Conservation (phyloP, 2,797 vertebrate genomes). For the Manis crassicaudata region DNA sequence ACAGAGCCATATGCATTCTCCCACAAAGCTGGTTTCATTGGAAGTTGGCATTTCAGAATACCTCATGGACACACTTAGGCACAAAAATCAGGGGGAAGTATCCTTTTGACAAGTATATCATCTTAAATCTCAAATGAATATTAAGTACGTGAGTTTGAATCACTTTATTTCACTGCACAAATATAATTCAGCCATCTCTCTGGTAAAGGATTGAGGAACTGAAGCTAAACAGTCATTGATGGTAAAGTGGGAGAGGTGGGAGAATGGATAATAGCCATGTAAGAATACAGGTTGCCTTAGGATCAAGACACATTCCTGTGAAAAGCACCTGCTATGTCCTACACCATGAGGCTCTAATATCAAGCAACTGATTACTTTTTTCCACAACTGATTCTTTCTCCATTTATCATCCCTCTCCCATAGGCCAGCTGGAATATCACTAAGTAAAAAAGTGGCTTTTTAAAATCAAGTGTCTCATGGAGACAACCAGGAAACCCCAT, state of each 20-base stretch:
- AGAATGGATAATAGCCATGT: neutral
- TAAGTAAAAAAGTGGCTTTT: neutral
- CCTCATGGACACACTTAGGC: neutral
- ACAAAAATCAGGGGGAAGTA: neutral
- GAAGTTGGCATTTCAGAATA: neutral
- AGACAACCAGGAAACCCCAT: neutral
- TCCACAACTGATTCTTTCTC: neutral
- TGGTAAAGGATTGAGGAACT: neutral
- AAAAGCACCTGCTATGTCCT: neutral
- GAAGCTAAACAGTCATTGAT: neutral
- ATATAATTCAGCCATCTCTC: neutral
- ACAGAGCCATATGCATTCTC: neutral
- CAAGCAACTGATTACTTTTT: neutral
- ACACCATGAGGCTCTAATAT: neutral
- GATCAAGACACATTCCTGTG: neutral
- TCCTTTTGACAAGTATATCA: neutral
- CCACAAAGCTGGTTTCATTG: neutral
- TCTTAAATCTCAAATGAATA: slow-evolving; percentile 35
- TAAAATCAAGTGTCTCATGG: neutral
- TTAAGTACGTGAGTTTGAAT: neutral
- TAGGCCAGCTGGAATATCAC: neutral
- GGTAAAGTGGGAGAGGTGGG: neutral
- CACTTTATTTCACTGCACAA: slow-evolving; percentile 68
- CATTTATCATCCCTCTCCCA: neutral
- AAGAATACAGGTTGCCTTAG: neutral